phyloP scores from a whole-genome alignment of 2,797 vertebrate genomes.

The Hybognathus amarus region DNA sequence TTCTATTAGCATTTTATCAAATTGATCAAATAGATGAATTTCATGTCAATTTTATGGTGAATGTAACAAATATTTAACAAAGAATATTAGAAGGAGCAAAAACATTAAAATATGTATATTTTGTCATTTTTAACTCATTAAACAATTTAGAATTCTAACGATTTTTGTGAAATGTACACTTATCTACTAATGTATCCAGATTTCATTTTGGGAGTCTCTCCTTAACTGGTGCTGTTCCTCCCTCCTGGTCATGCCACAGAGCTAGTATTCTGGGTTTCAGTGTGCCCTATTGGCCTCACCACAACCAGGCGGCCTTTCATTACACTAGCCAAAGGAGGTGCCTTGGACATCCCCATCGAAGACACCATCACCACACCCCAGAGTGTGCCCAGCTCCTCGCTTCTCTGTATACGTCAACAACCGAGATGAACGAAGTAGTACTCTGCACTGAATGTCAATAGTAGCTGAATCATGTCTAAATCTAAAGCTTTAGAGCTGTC shows the following conservation, averaged over 20 bases:
- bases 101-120: neutral
- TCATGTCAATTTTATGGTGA: neutral
- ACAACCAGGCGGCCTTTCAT: constrained; percentile 62
- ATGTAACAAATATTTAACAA: neutral
- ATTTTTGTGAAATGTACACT: neutral
- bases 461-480: neutral
- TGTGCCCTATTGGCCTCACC: constrained; percentile 59
- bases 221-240: constrained; percentile 51
- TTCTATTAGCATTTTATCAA: neutral
- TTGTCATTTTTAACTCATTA: neutral
- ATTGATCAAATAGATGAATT: neutral
- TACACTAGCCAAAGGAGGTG: constrained; percentile 57
- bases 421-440: neutral
- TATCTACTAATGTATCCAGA: neutral
- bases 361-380: constrained; percentile 51
- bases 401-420: constrained; percentile 18
- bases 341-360: constrained; percentile 56
- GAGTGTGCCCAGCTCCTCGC: constrained; percentile 6
- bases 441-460: neutral
- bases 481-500: neutral
- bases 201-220: constrained; percentile 16
- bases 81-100: neutral
- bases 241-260: constrained; percentile 55
- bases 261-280: constrained; percentile 59
- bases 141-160: neutral